Evolutionary conservation across 2,888 invertebrate species (phyloP).

Genomic region (Ophion slaviceki): DNA sequence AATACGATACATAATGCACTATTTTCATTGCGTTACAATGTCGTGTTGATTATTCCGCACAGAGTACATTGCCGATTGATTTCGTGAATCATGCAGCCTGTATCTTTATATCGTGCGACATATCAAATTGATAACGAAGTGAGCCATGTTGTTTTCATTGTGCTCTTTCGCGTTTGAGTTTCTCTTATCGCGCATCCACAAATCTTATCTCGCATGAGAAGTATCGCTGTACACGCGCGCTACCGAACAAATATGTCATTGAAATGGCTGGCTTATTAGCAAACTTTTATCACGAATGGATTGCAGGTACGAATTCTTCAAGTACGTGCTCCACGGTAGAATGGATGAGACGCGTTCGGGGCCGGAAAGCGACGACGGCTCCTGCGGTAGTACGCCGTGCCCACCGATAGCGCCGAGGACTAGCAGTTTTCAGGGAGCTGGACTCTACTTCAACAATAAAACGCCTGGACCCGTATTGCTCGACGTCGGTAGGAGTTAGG

Average conservation of each 20-base stretch:
- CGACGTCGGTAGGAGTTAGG: constrained; percentile 79
- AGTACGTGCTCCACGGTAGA: constrained; percentile 76
- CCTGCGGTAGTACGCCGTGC: constrained; percentile 64
- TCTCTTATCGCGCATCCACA: constrained; percentile 45
- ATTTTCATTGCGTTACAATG: background rate
- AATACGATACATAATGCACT: background rate
- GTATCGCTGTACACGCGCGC: background rate
- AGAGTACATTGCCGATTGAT: background rate
- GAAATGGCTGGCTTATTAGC: constrained; percentile 16
- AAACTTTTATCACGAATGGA: constrained; percentile 20
- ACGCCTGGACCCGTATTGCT: constrained; percentile 78
- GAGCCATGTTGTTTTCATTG: background rate
- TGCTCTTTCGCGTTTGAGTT: background rate
- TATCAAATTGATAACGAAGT: background rate
- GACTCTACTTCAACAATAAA: constrained; percentile 78
- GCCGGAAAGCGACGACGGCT: constrained; percentile 67
- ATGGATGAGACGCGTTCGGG: constrained; percentile 70
- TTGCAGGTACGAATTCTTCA: constrained; percentile 81
- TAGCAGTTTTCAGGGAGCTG: constrained; percentile 78
- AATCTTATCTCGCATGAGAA: constrained; percentile 58
- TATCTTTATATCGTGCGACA: background rate
- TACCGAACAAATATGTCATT: constrained; percentile 17
- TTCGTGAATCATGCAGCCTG: background rate
- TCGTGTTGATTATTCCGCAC: background rate
- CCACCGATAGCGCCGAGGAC: constrained; percentile 67